Percentiles rank a stretch among this genome's conserved stretches.
These are phyloP conservation scores for Habrosyne pyritoides DNA, from an alignment of 2,888 invertebrate species.

Conservation along the genomic window DNA sequence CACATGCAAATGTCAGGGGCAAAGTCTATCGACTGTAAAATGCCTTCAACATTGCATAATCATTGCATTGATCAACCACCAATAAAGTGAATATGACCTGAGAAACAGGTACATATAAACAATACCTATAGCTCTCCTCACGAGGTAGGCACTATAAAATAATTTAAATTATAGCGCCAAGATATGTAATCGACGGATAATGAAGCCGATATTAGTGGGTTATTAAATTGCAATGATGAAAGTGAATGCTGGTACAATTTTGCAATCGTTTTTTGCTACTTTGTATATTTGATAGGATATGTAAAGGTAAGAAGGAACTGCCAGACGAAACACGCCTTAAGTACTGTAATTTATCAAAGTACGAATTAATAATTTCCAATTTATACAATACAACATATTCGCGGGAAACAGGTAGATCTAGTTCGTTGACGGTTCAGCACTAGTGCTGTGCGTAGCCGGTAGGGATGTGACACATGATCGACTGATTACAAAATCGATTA, in stretches of 20 bases:
- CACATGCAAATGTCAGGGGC: constrained; percentile 2
- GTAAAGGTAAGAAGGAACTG: too few species aligned
- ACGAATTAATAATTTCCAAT: too few species aligned
- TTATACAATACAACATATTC: too few species aligned
- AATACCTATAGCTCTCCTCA: neutral
- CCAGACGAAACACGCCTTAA: too few species aligned
- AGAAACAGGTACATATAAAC: neutral
- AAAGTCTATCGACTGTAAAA: neutral
- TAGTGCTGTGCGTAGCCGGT: too few species aligned
- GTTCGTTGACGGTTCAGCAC: too few species aligned
- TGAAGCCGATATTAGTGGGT: neutral
- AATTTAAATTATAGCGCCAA: neutral
- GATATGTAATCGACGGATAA: constrained; percentile 3
- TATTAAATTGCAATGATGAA: neutral
- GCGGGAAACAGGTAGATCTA: too few species aligned
- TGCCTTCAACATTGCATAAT: neutral
- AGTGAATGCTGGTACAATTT: neutral
- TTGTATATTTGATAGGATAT: too few species aligned
- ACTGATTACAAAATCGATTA: too few species aligned
- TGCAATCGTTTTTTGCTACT: neutral
- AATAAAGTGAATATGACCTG: neutral
- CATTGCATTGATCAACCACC: neutral
- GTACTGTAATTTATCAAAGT: too few species aligned
- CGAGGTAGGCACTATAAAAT: neutral
- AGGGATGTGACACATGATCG: too few species aligned